phyloP scores from a whole-genome alignment of 2,888 invertebrate genomes.

The Allacma fusca region DNA sequence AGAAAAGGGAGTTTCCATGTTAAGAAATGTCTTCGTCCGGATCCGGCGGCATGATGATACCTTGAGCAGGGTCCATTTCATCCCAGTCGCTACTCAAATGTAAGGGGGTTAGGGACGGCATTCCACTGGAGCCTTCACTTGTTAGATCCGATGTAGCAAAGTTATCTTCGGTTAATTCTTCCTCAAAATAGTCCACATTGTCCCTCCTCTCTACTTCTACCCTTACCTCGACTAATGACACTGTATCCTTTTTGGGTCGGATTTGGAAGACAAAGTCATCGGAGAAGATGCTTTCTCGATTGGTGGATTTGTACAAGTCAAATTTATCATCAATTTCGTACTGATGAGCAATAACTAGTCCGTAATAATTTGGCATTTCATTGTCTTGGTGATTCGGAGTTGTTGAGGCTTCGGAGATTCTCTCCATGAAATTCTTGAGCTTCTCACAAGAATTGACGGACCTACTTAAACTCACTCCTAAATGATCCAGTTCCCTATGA shows the following conservation, averaged over 20 bases:
- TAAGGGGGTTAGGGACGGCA: slow-evolving; percentile 14
- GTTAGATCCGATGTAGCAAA: neutral
- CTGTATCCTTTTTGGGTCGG: slow-evolving; percentile 5
- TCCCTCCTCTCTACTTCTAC: slow-evolving; percentile 29
- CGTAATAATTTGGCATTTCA: slow-evolving; percentile 28
- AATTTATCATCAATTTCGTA: slow-evolving; percentile 41
- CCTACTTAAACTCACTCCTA: slow-evolving; percentile 29
- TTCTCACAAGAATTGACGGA: neutral
- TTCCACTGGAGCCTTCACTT: slow-evolving; percentile 20
- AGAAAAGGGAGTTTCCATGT: no score
- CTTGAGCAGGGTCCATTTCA: neutral
- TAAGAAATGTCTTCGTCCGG: neutral
- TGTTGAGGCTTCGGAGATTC: neutral
- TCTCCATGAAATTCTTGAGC: slow-evolving; percentile 25
- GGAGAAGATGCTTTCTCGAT: slow-evolving; percentile 27
- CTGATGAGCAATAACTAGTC: slow-evolving; percentile 29
- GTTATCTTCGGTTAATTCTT: neutral
- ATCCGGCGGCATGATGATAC: neutral
- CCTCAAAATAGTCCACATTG: slow-evolving; percentile 6
- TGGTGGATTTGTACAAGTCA: slow-evolving; percentile 29
- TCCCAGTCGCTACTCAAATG: neutral
- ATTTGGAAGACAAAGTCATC: slow-evolving; percentile 16
- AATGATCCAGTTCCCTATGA: slow-evolving; percentile 32
- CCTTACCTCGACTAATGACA: slow-evolving; percentile 20
- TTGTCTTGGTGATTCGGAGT: neutral